A percentile compares a stretch with the other conserved stretches of the same genome.
Evolutionary conservation across 2,797 vertebrate species (phyloP).

Genomic region (Girardinus metallicus): DNA sequence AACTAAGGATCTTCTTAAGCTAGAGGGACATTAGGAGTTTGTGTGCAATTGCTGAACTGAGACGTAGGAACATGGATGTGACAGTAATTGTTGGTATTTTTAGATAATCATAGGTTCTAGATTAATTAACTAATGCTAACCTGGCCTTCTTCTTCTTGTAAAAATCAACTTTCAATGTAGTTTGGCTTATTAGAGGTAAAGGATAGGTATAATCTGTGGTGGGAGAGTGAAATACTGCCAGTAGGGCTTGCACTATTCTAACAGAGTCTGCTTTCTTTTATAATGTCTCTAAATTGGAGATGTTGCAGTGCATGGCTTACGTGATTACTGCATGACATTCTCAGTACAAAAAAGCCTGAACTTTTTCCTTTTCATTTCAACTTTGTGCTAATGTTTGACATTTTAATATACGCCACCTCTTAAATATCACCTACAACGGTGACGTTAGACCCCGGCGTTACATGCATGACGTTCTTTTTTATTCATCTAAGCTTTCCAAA

Average conservation of each 20-base stretch:
- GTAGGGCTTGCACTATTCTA: slow-evolving; percentile 2
- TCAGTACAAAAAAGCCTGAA: neutral
- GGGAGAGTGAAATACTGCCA: slow-evolving; percentile 2
- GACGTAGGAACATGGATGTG: slow-evolving; percentile 18
- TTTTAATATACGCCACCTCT: slow-evolving; percentile 15
- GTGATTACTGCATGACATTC: slow-evolving; percentile 5
- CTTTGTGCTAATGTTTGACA: slow-evolving; percentile 5
- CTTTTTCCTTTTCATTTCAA: neutral
- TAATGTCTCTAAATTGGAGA: slow-evolving; percentile 14
- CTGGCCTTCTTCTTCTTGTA: slow-evolving; percentile 4
- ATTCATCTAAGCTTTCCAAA: neutral
- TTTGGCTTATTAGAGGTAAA: slow-evolving; percentile 20
- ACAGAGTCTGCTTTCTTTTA: slow-evolving; percentile 22
- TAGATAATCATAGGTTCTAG: slow-evolving; percentile 37
- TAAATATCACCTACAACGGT: neutral
- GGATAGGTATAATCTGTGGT: neutral
- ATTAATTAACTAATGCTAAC: slow-evolving; percentile 37
- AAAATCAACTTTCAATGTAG: neutral
- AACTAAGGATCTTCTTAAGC: neutral
- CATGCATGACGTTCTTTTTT: neutral
- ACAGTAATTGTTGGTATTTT: slow-evolving; percentile 48
- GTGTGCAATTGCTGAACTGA: neutral
- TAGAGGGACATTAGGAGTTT: slow-evolving; percentile 16
- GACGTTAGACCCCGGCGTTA: neutral
- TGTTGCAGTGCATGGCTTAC: slow-evolving; percentile 5